Conservation (phyloP, 2,113 vertebrate genomes). For the Hemiprocne comata region DNA sequence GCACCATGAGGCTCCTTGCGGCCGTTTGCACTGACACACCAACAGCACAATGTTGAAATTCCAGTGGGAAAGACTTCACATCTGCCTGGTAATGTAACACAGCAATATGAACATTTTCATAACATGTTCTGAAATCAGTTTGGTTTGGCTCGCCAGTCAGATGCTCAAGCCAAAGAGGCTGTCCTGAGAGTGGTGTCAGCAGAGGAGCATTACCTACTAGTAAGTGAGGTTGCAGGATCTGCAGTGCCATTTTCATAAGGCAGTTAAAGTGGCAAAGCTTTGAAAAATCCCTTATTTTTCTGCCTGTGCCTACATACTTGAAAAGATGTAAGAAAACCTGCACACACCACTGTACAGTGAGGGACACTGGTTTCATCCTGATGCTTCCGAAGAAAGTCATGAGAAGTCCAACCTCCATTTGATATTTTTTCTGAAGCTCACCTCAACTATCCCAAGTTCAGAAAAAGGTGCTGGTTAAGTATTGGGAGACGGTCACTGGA, state of each 20-base stretch:
- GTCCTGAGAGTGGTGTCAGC: constrained; percentile 33
- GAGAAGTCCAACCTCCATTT: background rate
- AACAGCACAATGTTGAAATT: background rate
- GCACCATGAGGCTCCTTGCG: background rate
- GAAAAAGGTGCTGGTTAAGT: background rate
- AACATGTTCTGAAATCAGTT: constrained; percentile 44
- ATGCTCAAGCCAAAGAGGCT: constrained; percentile 34
- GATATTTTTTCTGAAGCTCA: background rate
- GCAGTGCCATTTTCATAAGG: background rate
- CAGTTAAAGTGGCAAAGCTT: background rate
- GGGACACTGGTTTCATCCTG: background rate
- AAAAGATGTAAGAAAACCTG: background rate
- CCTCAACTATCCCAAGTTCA: background rate
- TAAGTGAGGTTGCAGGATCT: background rate
- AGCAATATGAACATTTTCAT: constrained; percentile 52
- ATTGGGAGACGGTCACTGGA: background rate
- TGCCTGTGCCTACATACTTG: background rate
- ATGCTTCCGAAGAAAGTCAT: background rate
- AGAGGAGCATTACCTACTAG: background rate
- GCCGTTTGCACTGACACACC: background rate
- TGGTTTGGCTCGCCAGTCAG: constrained; percentile 3
- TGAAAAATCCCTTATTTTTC: background rate
- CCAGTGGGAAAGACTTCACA: constrained; percentile 5
- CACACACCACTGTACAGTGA: too few species aligned
- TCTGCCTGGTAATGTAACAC: constrained; percentile 31